These are phyloP conservation scores for Anagrus nilaparvatae DNA, from an alignment of 1,140 invertebrate species.

Conservation along the genomic window DNA sequence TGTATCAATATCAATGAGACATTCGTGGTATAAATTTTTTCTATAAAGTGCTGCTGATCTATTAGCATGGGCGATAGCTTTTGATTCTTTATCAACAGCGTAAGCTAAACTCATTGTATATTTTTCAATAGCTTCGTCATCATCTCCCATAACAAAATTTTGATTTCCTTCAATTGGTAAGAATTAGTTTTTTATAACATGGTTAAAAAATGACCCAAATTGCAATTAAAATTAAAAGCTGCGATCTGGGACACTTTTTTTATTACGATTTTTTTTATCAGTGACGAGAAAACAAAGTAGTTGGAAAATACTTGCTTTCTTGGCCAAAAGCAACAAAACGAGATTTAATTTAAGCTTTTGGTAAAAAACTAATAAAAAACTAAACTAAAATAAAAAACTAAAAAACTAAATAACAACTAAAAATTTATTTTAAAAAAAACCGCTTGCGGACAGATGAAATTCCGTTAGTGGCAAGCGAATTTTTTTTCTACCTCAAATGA, in stretches of 20 bases:
- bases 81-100: slow-evolving; percentile 28
- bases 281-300: neutral
- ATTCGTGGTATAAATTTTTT: slow-evolving; percentile 37
- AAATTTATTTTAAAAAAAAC: no score
- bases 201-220: slow-evolving; percentile 1
- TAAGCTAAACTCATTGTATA: slow-evolving; percentile 38
- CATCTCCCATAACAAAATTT: slow-evolving; percentile 35
- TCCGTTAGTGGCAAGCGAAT: no score
- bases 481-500: no score
- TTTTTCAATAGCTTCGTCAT: slow-evolving; percentile 35
- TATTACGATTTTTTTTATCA: neutral
- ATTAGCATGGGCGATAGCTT: slow-evolving; percentile 38
- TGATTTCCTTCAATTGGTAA: slow-evolving; percentile 30
- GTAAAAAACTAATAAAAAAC: no score
- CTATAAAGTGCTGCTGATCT: slow-evolving; percentile 41
- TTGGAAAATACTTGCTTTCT: neutral
- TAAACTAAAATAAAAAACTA: no score
- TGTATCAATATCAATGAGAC: slow-evolving; percentile 38
- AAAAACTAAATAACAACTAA: no score
- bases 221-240: neutral
- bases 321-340: no score
- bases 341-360: no score
- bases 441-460: no score
- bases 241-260: neutral
- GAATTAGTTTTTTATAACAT: slow-evolving; percentile 6